Percentiles rank a stretch among this genome's conserved stretches.
Conservation (phyloP, 2,797 vertebrate species). For the Chelidonichthys spinosus region DNA sequence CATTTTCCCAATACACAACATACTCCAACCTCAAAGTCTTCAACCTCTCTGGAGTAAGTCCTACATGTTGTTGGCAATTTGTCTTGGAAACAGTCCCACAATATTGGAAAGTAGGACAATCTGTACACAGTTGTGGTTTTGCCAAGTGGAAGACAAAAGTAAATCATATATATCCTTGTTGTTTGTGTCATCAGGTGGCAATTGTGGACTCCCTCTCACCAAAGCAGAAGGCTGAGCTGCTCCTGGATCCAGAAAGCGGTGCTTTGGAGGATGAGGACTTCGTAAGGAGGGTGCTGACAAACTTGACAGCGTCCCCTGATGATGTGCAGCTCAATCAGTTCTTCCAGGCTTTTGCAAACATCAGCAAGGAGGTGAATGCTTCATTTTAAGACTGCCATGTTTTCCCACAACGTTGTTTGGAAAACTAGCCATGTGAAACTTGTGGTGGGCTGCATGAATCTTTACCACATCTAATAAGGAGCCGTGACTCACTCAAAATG, state of each 20-base stretch:
- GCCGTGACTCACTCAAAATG: neutral
- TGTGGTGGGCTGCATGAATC: neutral
- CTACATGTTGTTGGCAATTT: neutral
- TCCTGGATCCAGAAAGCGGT: conserved; percentile 45
- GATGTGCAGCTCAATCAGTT: conserved; percentile 38
- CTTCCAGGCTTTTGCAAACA: conserved; percentile 26
- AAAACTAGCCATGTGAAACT: neutral
- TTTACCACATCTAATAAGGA: neutral
- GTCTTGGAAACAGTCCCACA: neutral
- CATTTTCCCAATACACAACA: conserved; percentile 31
- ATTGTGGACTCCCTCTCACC: conserved; percentile 44
- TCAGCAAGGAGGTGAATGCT: conserved; percentile 41
- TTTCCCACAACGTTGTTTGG: neutral
- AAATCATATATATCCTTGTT: neutral
- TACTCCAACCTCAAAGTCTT: conserved; percentile 46
- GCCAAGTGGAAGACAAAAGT: neutral
- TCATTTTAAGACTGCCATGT: neutral
- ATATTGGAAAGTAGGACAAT: neutral
- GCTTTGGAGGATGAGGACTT: conserved; percentile 43
- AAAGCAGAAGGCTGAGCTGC: conserved; percentile 58
- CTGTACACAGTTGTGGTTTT: neutral
- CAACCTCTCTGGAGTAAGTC: conserved; percentile 50
- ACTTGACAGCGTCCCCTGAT: conserved; percentile 18
- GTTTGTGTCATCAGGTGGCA: conserved; percentile 12
- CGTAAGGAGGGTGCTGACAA: conserved; percentile 39